Evolutionary conservation across 2,113 vertebrate species (phyloP).

Genomic region (Nipponia nippon): DNA sequence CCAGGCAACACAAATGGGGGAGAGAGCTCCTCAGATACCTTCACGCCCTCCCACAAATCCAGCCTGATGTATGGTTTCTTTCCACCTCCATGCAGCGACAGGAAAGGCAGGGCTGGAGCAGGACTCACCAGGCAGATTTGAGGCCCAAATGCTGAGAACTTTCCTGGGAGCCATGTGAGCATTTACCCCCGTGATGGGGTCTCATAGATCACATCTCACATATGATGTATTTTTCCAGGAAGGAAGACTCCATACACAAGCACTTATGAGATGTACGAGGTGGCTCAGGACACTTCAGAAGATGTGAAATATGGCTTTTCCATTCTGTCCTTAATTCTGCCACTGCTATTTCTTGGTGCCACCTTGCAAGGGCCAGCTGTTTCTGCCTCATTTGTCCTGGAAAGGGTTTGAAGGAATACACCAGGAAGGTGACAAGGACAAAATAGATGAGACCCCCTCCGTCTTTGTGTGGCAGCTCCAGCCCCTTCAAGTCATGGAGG

Average conservation of each 20-base stretch:
- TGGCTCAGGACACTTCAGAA: neutral
- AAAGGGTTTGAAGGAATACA: neutral
- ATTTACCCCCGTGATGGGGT: accelerated
- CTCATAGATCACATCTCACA: neutral
- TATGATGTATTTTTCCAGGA: neutral
- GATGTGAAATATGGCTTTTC: neutral
- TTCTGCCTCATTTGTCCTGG: neutral
- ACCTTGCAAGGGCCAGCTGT: neutral
- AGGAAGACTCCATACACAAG: neutral
- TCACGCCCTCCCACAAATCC: neutral
- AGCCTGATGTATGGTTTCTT: neutral
- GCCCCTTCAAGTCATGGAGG: neutral
- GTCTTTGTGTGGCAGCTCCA: neutral
- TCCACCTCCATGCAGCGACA: neutral
- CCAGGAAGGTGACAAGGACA: neutral
- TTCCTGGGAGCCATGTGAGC: neutral
- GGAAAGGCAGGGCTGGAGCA: neutral
- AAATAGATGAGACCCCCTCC: neutral
- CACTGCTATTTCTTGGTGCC: neutral
- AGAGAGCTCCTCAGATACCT: neutral
- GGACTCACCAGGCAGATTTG: neutral
- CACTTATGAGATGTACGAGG: neutral
- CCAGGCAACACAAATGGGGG: accelerated
- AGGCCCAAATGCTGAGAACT: neutral
- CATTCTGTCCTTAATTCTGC: neutral